These are phyloP conservation scores for Galeopterus variegatus DNA, from an alignment of 2,113 vertebrate genomes.

Conservation along the genomic window DNA sequence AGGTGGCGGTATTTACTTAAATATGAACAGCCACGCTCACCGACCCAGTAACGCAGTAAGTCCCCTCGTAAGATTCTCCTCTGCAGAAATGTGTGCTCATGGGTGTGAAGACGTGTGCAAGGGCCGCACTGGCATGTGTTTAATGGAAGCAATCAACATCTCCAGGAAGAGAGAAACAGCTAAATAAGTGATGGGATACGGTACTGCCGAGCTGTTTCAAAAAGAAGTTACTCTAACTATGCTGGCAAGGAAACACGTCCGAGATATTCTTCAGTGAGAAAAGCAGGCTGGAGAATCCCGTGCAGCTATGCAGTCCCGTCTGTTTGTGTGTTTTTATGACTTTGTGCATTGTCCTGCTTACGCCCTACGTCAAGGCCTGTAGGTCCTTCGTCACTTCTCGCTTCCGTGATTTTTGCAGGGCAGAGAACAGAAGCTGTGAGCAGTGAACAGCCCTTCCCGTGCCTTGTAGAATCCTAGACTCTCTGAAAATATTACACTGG, in stretches of 20 bases:
- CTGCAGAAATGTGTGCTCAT: background rate
- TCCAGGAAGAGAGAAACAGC: background rate
- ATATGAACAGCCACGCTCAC: background rate
- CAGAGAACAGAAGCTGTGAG: background rate
- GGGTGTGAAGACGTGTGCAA: background rate
- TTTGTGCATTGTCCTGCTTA: background rate
- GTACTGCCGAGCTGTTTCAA: background rate
- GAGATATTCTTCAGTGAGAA: background rate
- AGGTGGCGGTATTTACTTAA: background rate
- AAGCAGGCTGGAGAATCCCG: background rate
- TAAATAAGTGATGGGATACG: background rate
- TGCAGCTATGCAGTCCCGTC: background rate
- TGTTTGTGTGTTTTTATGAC: background rate
- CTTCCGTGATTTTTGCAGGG: slow-evolving; percentile 11
- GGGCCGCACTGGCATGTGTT: background rate
- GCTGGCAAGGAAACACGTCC: background rate
- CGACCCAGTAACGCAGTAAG: background rate
- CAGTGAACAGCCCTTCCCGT: background rate
- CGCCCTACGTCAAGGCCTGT: background rate
- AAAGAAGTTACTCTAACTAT: background rate
- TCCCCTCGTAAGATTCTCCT: background rate
- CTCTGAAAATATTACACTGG: background rate
- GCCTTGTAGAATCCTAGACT: background rate
- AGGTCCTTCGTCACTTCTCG: background rate
- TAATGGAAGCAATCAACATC: background rate